phyloP scores from a whole-genome alignment of 1,140 invertebrate species.

The Aphelenchoides avenae region DNA sequence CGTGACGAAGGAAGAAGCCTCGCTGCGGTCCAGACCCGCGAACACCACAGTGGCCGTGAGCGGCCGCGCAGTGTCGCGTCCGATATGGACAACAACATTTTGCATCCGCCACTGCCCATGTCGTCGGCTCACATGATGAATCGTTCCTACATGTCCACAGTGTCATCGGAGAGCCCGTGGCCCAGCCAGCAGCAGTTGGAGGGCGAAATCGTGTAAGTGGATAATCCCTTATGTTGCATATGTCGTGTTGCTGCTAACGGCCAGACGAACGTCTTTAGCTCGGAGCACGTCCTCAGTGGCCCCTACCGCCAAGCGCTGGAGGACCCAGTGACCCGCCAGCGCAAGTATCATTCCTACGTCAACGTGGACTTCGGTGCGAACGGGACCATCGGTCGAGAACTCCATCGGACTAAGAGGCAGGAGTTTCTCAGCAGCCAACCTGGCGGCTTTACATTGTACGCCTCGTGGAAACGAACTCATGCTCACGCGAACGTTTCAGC shows the following conservation, averaged over 20 bases:
- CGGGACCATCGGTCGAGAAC: neutral
- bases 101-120: neutral
- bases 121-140: conserved; percentile 24
- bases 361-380: conserved; percentile 46
- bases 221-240: neutral
- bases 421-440: conserved; percentile 28
- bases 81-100: conserved; percentile 28
- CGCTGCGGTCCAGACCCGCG: conserved; percentile 1
- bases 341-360: conserved; percentile 44
- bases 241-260: neutral
- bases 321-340: conserved; percentile 11
- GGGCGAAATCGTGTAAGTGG: conserved; percentile 44
- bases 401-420: conserved; percentile 25
- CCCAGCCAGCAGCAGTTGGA: conserved; percentile 39
- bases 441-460: conserved; percentile 17
- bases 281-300: conserved; percentile 9
- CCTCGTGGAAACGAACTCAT: no score
- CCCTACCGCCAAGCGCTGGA: neutral
- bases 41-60: conserved; percentile 7
- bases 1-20: conserved; percentile 14
- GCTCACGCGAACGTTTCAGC: no score
- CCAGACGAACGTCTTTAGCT: conserved; percentile 6
- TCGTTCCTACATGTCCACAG: conserved; percentile 30
- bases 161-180: conserved; percentile 27
- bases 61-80: conserved; percentile 42